phyloP scores from a whole-genome alignment of 2,797 vertebrate species.

The Bradypus variegatus region DNA sequence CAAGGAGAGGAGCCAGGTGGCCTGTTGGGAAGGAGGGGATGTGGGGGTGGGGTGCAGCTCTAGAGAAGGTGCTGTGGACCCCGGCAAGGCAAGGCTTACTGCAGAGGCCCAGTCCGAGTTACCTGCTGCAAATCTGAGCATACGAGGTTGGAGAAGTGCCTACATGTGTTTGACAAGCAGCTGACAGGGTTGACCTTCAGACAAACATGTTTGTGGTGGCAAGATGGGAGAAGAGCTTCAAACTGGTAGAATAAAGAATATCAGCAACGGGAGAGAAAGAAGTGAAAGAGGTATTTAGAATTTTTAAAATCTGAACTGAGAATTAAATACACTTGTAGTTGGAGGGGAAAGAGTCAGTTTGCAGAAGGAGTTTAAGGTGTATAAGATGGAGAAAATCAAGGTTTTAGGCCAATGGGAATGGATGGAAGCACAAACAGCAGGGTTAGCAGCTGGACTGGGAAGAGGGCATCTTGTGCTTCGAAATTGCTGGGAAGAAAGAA shows the following conservation, averaged over 20 bases:
- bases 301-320: background rate
- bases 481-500: background rate
- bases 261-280: background rate
- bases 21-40: background rate
- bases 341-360: background rate
- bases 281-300: background rate
- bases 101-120: background rate
- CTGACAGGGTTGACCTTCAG: background rate
- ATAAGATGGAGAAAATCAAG: background rate
- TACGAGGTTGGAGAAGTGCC: background rate
- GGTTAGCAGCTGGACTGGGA: background rate
- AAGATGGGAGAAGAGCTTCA: background rate
- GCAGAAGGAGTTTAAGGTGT: background rate
- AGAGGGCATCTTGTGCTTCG: background rate
- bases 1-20: too few relatives aligned
- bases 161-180: background rate
- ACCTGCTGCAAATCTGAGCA: background rate
- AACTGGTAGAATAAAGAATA: background rate
- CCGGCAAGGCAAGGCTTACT: background rate
- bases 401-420: background rate
- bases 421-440: fast-evolving
- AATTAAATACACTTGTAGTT: background rate
- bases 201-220: background rate
- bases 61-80: background rate
- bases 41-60: background rate